phyloP scores from a whole-genome alignment of 92 coral and sea anemone species.

The Porites lobata region DNA sequence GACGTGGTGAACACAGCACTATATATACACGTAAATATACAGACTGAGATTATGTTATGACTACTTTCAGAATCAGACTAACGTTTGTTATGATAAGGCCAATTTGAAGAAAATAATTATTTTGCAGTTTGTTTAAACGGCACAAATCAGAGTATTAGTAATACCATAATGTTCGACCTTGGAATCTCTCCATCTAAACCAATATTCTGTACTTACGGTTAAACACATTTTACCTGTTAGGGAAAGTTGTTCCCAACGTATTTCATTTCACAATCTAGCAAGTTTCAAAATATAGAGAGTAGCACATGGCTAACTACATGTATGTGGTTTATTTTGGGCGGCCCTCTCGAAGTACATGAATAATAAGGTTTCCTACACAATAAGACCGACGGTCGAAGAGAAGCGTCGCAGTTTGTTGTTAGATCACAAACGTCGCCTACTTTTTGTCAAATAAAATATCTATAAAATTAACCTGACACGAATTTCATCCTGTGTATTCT shows the following conservation, averaged over 20 bases:
- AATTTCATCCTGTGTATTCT: conserved; percentile 13
- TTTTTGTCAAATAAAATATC: conserved; percentile 4
- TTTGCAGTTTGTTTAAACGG: too few relatives aligned
- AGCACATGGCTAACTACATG: neutral
- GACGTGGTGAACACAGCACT: conserved; percentile 8
- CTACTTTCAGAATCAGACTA: too few relatives aligned
- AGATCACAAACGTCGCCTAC: conserved; percentile 9
- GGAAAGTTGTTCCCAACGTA: conserved; percentile 7
- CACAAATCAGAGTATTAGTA: too few relatives aligned
- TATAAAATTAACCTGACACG: conserved; percentile 3
- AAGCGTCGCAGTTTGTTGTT: conserved; percentile 15
- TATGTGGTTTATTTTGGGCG: conserved; percentile 11
- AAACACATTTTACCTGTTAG: conserved; percentile 10
- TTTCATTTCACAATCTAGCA: neutral
- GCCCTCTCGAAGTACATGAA: conserved; percentile 18
- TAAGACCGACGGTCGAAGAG: conserved; percentile 16
- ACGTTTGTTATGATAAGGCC: too few relatives aligned
- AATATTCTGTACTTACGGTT: conserved; percentile 15
- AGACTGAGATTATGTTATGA: too few relatives aligned
- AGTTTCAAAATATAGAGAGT: conserved; percentile 15
- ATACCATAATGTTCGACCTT: neutral
- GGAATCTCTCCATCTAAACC: conserved; percentile 3
- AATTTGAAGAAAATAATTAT: too few relatives aligned
- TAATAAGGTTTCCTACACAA: conserved; percentile 2
- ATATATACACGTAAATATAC: neutral